A percentile compares a stretch with the other conserved stretches of the same genome.
Conservation (phyloP, 1,140 invertebrate species). For the Adoxophyes honmai region DNA sequence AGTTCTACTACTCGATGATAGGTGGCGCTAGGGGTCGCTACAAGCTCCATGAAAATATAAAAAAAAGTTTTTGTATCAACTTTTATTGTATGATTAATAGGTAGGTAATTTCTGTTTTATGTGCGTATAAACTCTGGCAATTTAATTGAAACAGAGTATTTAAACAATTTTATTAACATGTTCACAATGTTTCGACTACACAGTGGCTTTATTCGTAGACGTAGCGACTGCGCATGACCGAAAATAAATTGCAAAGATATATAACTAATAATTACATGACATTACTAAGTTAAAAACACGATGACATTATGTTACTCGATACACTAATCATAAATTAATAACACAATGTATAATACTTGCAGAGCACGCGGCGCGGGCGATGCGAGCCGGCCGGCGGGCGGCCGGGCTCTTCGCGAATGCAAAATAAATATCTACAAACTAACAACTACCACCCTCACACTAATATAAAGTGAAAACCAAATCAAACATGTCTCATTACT, state of each 20-base stretch:
- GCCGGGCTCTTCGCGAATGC: conserved; percentile 22
- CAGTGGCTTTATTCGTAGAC: background rate
- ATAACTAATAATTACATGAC: background rate
- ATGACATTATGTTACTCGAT: conserved; percentile 26
- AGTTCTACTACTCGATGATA: no score
- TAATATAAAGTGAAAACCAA: background rate
- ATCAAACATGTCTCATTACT: no score
- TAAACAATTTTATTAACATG: background rate
- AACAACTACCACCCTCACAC: conserved; percentile 4
- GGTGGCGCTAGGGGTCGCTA: no score
- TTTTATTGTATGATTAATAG: conserved; percentile 7
- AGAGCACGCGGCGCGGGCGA: conserved; percentile 17
- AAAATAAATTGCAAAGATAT: background rate
- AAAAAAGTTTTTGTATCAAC: background rate
- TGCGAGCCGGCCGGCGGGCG: conserved; percentile 17
- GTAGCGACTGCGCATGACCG: background rate
- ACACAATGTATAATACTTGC: conserved; percentile 58
- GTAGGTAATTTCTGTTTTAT: background rate
- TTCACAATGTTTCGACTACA: background rate
- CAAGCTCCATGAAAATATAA: no score
- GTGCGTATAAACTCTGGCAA: conserved; percentile 6
- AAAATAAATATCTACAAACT: conserved; percentile 14
- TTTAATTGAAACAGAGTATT: background rate
- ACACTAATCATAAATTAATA: conserved; percentile 63
- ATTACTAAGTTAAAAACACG: background rate